Base-by-base conservation (phyloP, 2,888 invertebrate species). In the Phalera bucephala region DNA sequence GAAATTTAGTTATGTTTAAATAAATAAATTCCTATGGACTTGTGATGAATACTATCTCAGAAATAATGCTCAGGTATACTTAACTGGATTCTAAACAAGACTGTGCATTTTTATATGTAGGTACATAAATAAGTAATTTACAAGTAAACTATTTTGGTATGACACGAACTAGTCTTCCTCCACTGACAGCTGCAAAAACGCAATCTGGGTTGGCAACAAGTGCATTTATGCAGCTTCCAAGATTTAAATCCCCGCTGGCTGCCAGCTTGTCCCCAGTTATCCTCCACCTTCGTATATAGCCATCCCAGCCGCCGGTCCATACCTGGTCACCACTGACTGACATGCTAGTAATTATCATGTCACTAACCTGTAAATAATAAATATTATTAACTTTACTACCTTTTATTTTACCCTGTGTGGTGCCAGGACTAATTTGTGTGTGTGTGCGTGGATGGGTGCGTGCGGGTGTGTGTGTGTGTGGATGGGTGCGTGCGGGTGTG, bases 221-320 rank as follows among this genome's bases (percentile, higher is more conserved):
- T n/a, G 79, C 80, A 57, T 87, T 89, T 12, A 89, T 48, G 53
- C 85, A 88, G 10, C 72, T 54, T 11, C 80, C 85, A 6, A 86
- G 44, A 33, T 72, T 67, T n/a, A 87, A 54, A 29, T 80, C 80
- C 19, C 87, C 89, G 1, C 73, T 74, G 15, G 70, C 43, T 42
- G 76, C 63, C 25, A 88, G 44, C 37, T 80, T 73, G 23, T 88
- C 69, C 5, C 54, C 65, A 0, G 49, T 42, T 22, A 87, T 77
- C 43, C 74, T 79, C 83, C 83, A 88, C 14, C 88, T 67, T 31
- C 80, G 76, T 22, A 92, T 71, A 36, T 71, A 71, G 9, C 93
- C 93, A 48, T 92, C 91, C 78, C 91, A 87, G 6, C 92, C 92
- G 0, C 88, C 92, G 0, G 91, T 91, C 81, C 91, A 93, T 3